phyloP scores from a whole-genome alignment of 2,888 invertebrate genomes.

The Ditylenchus weischeri region DNA sequence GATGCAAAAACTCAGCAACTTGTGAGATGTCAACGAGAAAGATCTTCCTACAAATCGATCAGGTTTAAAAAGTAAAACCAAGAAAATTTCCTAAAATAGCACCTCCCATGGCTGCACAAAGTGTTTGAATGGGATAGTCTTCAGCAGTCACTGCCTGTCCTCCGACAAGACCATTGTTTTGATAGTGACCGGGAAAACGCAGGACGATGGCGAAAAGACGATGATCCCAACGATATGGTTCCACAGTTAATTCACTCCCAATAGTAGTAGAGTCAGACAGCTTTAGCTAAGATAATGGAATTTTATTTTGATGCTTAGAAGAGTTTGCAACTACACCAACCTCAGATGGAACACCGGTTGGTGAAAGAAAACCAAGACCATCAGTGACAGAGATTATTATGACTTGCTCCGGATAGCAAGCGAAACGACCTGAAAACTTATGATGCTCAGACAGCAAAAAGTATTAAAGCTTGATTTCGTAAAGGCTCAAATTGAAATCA shows the following conservation, averaged over 20 bases:
- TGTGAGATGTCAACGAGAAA: conserved; percentile 87
- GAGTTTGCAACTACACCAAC: background rate
- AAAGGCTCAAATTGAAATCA: too few species aligned
- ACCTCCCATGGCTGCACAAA: conserved; percentile 31
- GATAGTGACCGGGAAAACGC: conserved; percentile 72
- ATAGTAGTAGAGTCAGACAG: conserved; percentile 13
- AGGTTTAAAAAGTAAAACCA: background rate
- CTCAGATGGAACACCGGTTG: background rate
- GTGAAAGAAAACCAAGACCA: conserved; percentile 65
- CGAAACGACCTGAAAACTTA: background rate
- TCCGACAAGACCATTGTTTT: conserved; percentile 2
- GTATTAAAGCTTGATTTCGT: too few species aligned
- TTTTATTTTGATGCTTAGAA: background rate
- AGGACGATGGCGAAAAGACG: conserved; percentile 90
- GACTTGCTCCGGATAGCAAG: conserved; percentile 78
- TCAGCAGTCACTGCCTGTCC: conserved; percentile 28
- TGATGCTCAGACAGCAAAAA: too few species aligned
- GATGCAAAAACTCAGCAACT: conserved; percentile 90
- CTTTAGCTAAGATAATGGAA: background rate
- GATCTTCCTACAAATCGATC: conserved; percentile 72
- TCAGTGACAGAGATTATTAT: conserved; percentile 97
- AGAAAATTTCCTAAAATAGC: background rate
- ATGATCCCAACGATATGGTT: conserved; percentile 99
- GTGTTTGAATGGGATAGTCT: conserved; percentile 20
- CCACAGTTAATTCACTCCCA: conserved; percentile 90